Evolutionary conservation across 2,797 vertebrate genomes (phyloP), one percentile per base, ranked within the genome.

Genomic region (Arctocebus calabarensis): DNA sequence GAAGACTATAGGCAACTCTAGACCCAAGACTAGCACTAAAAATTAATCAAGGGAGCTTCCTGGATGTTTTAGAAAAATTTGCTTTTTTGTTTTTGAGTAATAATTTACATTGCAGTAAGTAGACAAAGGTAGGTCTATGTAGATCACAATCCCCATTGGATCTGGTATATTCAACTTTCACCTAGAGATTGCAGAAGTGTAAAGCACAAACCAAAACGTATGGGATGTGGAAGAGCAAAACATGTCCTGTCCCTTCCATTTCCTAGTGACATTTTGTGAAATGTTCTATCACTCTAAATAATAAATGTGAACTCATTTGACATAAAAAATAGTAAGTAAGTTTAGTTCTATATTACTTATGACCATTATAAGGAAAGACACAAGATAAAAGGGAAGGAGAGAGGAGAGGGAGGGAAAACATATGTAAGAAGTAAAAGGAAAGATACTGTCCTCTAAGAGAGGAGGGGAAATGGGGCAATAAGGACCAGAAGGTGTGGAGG

Each of bases 271-370:
- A 74, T 48, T 25, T 9, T 73, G 34, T 32, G 74, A 91, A 85
- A 29, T 82, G 27, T 37, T 74, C 93, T 75, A 48, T 82, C 66
- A 77, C 71, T 89, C 59, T 14, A 92, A 88, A 79, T 62, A 70
- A n/a, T 59, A 64, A 78, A 23, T 77, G 61, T 12, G 12, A 88
- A 75, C 45, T 91, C 19, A 84, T 40, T 64, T 78, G 34, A 84
- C 22, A 75, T 34, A 19, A 83, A 22, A 79, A 68, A 84, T 23
- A 79, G 27, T 74, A 84, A 90, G 48, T 61, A 22, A 88, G 37
- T 52, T 84, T 78, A 84, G 55, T 89, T 94, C 27, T 22, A 52
- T 34, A 45, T 81, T 70, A 79, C 52, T 79, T 59, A 68, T 16
- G 34, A 13, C 5, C 82, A 74, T 92, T 78, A 82, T 64, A 84